phyloP scores from a whole-genome alignment of 1,140 invertebrate genomes.

The Polypedilum pembai region DNA sequence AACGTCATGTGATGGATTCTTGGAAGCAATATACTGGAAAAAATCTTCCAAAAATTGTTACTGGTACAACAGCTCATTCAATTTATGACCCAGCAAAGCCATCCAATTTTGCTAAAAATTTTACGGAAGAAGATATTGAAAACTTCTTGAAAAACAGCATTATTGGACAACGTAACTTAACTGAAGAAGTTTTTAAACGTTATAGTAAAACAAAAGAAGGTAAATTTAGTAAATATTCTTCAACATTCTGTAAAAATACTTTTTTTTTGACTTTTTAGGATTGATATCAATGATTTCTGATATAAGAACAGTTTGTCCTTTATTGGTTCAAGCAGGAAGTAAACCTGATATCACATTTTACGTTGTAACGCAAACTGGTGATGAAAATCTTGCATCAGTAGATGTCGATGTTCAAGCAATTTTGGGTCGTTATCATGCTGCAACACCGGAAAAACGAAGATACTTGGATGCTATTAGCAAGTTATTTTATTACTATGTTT shows the following conservation, averaged over 20 bases:
- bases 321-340: conserved; percentile 54
- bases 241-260: too few relatives aligned
- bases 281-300: conserved; percentile 66
- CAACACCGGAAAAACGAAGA: conserved; percentile 56
- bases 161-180: conserved; percentile 52
- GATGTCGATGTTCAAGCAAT: conserved; percentile 68
- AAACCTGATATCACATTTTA: conserved; percentile 60
- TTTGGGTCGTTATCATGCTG: conserved; percentile 62
- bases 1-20: conserved; percentile 53
- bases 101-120: conserved; percentile 41
- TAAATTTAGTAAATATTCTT: not conserved
- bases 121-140: conserved; percentile 54
- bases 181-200: conserved; percentile 51
- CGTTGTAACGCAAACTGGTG: conserved; percentile 55
- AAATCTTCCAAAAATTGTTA: conserved; percentile 51
- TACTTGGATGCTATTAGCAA: conserved; percentile 58
- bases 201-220: conserved; percentile 61
- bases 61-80: conserved; percentile 65
- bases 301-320: conserved; percentile 68
- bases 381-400: conserved; percentile 51
- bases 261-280: not conserved
- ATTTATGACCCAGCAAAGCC: conserved; percentile 33
- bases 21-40: conserved; percentile 46
- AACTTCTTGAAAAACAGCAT: conserved; percentile 56
- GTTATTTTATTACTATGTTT: conserved; percentile 72